Base-by-base conservation (phyloP, 2,113 vertebrate species). In the Mungos mungo region DNA sequence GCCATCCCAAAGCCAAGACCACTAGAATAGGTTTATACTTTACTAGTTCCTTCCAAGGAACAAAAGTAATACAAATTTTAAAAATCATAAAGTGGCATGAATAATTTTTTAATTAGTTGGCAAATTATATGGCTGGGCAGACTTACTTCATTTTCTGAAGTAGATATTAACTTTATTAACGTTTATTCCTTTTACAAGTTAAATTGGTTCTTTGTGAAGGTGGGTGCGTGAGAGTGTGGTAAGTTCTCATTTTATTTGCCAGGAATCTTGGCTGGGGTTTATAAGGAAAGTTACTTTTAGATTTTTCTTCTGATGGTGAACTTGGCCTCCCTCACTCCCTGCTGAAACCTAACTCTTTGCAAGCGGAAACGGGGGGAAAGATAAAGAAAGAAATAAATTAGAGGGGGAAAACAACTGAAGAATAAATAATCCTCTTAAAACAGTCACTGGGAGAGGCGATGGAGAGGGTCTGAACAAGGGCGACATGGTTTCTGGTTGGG, bases 191-290 rank as follows among this genome's bases (percentile, higher is more conserved):
- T 95, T 52, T 97, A 84, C 2, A 97, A 98, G 95, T 97, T 97
- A 60, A 79, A 33, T 98, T 96, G 97, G 96, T 97, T 97, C 97
- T 98, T 98, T 98, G 97, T 95, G 97, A 98, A 98, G 97, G 83
- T 98, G 93, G 84, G 82, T 97, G 69, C 57, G 79, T 97, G 88
- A 5, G 15, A 33, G 52, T 29, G 11, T 47, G 74, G 69, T 76
- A 89, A 92, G 95, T 98, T 98, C 97, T 95, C 94, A 95, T 98
- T 98, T 98, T 93, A 97, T 96, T 97, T 98, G 98, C 97, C 97
- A 98, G 85, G 50, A 89, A 87, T 93, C 69, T 96, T 96, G 97
- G 91, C 93, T 82, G 88, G 65, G 35, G 57, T 97, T 97, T 97
- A 82, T 96, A 86, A 98, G 98, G 66, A 98, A 68, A 91, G 50